These are phyloP conservation scores for Macrobrachium rosenbergii DNA, from an alignment of 1,140 invertebrate species.

Conservation along the genomic window DNA sequence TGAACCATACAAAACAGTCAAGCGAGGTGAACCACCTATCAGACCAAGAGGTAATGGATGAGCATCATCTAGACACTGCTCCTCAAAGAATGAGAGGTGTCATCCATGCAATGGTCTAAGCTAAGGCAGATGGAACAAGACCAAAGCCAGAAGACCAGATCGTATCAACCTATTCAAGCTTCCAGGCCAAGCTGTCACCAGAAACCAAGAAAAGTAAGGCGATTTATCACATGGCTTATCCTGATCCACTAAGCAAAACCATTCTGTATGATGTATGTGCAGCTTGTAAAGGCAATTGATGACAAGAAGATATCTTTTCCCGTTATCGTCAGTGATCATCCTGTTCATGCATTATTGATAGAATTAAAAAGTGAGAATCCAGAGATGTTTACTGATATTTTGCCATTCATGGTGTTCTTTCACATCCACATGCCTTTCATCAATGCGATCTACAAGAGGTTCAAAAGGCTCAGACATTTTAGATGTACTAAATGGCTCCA, in stretches of 20 bases:
- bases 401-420: constrained; percentile 16
- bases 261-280: constrained; percentile 2
- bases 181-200: neutral
- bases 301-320: neutral
- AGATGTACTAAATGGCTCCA: constrained; percentile 10
- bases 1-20: constrained; percentile 24
- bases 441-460: constrained; percentile 2
- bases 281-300: neutral
- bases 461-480: neutral
- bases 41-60: neutral
- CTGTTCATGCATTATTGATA: neutral
- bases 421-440: constrained; percentile 19
- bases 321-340: constrained; percentile 21
- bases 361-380: constrained; percentile 24
- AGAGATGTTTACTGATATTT: neutral
- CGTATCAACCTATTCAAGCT: neutral
- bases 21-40: constrained; percentile 8
- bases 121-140: neutral
- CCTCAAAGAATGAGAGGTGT: constrained; percentile 8
- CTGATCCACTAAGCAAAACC: neutral
- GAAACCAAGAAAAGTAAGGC: neutral
- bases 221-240: constrained; percentile 24
- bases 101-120: constrained; percentile 2
- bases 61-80: neutral
- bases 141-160: neutral